phyloP scores from a whole-genome alignment of 2,888 invertebrate genomes.

The Xestobium rufovillosum region DNA sequence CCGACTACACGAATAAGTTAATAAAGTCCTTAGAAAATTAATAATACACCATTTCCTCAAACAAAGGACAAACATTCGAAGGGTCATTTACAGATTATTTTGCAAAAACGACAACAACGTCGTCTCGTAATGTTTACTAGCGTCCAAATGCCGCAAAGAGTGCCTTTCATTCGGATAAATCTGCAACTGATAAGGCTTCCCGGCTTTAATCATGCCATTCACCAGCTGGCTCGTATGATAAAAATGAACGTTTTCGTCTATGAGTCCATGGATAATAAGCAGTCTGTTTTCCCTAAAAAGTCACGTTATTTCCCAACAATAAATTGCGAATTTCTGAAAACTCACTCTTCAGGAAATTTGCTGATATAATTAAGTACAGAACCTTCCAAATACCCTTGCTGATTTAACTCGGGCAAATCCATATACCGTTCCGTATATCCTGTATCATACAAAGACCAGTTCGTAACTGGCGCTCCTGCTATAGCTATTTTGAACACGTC shows the following conservation, averaged over 20 bases:
- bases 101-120: constrained; percentile 88
- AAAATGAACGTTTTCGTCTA: constrained; percentile 99
- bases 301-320: constrained; percentile 4
- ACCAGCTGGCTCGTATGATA: constrained; percentile 90
- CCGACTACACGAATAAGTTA: neutral
- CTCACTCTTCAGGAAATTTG: constrained; percentile 86
- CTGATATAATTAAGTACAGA: constrained; percentile 79
- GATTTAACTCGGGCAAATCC: constrained; percentile 73
- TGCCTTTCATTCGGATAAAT: constrained; percentile 96
- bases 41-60: constrained; percentile 3
- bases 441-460: constrained; percentile 96
- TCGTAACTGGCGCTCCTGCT: constrained; percentile 96
- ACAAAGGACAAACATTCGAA: constrained; percentile 3
- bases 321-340: constrained; percentile 22
- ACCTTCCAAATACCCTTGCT: constrained; percentile 72
- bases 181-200: constrained; percentile 93
- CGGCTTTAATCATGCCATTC: constrained; percentile 81
- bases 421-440: constrained; percentile 98
- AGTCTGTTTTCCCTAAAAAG: constrained; percentile 71
- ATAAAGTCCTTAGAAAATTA: neutral
- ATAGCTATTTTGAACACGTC: constrained; percentile 92
- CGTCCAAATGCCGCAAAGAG: constrained; percentile 86
- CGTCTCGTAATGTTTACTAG: constrained; percentile 95
- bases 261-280: constrained; percentile 92
- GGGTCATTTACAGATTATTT: constrained; percentile 55